phyloP scores from a whole-genome alignment of 2,797 vertebrate genomes.

The Hypotaenidia okinawae region DNA sequence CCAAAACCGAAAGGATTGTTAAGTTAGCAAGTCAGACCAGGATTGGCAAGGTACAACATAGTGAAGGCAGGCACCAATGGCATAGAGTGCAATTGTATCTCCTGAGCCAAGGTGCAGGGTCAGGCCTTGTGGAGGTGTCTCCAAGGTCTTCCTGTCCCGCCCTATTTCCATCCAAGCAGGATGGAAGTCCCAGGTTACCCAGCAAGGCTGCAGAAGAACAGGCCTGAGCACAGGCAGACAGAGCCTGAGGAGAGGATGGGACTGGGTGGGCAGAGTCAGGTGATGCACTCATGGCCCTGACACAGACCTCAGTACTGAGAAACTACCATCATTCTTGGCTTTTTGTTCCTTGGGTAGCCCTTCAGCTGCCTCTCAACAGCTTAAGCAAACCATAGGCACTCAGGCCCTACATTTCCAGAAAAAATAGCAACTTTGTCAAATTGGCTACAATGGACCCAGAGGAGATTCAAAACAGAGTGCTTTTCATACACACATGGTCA shows the following conservation, averaged over 20 bases:
- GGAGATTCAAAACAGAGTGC: neutral
- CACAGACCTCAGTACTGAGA: neutral
- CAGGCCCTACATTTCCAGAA: neutral
- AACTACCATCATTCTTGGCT: neutral
- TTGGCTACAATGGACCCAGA: neutral
- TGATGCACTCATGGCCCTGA: neutral
- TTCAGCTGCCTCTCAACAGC: neutral
- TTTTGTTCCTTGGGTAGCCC: neutral
- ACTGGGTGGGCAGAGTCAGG: neutral
- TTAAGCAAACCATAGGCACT: neutral
- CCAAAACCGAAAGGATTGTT: neutral
- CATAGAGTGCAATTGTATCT: neutral
- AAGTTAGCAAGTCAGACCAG: neutral
- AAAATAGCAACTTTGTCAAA: conserved; percentile 21
- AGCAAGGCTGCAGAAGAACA: neutral
- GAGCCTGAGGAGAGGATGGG: neutral
- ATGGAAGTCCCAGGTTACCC: neutral
- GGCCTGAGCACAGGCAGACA: fast-evolving
- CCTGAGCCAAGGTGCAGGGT: neutral
- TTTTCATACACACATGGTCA: neutral
- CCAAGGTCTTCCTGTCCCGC: neutral
- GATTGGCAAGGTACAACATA: neutral
- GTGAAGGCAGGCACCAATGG: neutral
- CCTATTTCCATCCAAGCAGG: neutral
- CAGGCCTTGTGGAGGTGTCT: neutral